Evolutionary conservation across 2,113 vertebrate species (phyloP).

Genomic region (Mellivora capensis): DNA sequence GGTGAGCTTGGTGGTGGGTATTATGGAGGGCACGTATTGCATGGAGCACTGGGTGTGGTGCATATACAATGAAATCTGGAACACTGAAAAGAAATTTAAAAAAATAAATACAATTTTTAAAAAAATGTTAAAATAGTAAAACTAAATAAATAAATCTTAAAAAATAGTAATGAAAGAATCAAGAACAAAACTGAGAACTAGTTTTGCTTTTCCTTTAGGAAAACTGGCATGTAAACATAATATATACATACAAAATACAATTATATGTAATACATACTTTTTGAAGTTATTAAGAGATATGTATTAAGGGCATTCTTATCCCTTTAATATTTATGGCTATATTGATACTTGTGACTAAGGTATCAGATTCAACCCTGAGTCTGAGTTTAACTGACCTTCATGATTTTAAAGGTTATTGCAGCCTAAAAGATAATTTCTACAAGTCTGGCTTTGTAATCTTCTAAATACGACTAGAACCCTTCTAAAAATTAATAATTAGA

Average conservation of each 20-base stretch:
- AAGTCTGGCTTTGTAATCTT: background rate
- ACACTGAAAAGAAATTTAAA: no score
- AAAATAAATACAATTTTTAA: no score
- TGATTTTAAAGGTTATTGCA: background rate
- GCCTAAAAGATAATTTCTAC: background rate
- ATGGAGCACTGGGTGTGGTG: no score
- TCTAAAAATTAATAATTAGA: constrained; percentile 36
- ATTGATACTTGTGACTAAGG: background rate
- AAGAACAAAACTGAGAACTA: background rate
- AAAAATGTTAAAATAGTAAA: no score
- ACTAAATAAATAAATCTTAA: no score
- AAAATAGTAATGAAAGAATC: background rate
- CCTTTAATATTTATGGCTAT: background rate
- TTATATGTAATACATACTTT: background rate
- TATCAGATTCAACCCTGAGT: background rate
- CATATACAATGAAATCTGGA: no score
- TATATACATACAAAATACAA: background rate
- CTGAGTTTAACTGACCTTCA: constrained; percentile 4
- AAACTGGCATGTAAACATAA: background rate
- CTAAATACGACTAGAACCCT: background rate
- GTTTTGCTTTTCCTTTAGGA: background rate
- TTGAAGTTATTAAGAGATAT: background rate
- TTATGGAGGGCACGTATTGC: no score
- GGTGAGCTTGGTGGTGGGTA: no score
- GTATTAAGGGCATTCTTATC: background rate